phyloP scores from a whole-genome alignment of 2,113 vertebrate genomes.

The Miniopterus natalensis region DNA sequence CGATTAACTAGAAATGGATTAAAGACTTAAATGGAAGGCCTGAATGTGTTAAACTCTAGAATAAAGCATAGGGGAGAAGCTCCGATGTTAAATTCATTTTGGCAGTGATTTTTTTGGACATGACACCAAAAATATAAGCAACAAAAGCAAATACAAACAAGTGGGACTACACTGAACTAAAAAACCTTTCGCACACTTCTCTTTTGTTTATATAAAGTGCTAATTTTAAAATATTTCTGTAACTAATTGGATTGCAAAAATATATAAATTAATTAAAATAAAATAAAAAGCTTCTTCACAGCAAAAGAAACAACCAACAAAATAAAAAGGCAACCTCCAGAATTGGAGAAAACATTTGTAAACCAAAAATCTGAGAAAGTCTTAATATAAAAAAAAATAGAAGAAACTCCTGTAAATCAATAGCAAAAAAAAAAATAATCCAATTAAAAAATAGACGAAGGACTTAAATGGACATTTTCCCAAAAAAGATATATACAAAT shows the following conservation, averaged over 20 bases:
- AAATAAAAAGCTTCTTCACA: too few relatives aligned
- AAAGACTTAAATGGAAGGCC: neutral
- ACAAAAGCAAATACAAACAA: neutral
- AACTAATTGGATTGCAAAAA: too few relatives aligned
- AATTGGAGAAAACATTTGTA: neutral
- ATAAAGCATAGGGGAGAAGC: neutral
- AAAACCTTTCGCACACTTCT: neutral
- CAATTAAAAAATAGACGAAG: neutral
- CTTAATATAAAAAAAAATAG: neutral
- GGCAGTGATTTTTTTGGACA: neutral
- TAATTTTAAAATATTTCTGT: too few relatives aligned
- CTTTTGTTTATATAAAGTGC: too few relatives aligned
- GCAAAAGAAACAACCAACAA: neutral
- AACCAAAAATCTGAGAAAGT: neutral
- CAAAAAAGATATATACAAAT: neutral
- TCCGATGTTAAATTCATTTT: neutral
- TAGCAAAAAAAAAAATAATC: neutral
- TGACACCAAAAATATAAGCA: neutral
- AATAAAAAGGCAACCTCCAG: neutral
- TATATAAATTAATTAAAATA: too few relatives aligned
- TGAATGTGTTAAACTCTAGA: neutral
- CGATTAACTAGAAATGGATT: neutral
- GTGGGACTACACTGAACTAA: neutral
- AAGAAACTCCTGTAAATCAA: neutral
- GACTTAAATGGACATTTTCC: neutral